Evolutionary conservation across 2,888 invertebrate species (phyloP), one percentile per base, ranked within the genome.

Genomic region (Didymodactylos carnosus): DNA sequence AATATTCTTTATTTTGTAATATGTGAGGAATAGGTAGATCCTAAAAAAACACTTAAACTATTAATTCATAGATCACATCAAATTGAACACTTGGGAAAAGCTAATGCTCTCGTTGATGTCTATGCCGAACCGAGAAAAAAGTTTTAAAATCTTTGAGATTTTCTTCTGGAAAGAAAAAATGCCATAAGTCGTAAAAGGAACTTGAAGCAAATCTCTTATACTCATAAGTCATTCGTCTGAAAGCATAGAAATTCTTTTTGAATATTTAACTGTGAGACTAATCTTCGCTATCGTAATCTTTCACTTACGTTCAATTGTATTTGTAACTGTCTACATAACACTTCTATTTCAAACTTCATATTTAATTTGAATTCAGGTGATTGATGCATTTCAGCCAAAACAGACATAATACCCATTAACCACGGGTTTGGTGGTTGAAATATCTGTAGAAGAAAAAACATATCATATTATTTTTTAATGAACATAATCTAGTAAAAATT

Each of bases 371-470:
- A 86, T 80, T 95, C 94, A 0, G 89, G 92, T 81, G 97, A 95
- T 82, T 92, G 91, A 82, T 98, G 98, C 43, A 99, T 86, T 84
- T 98, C 98, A 1, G 92, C 94, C 73, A 98, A 84, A 1, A 94
- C 93, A 82, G 92, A 94, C 90, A 98, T 91, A 41, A 95, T 89
- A 2, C 89, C 91, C 89, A 95, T 92, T 0, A 94, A 94, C 97
- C 97, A 99, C 0, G 98, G 95, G 85, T 95, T 97, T 2, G 94
- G 94, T 1, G 94, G 91, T 80, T 91, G 91, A 84, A 98, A 99
- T 19, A 62, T 62, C 62, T 62, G 35, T n/a, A 16, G 13, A 27
- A 11, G 3, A 62, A 35, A 35, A 10, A 16, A 16, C 8, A 3
- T 14, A 23, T 4, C 13, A 49, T 11, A 23, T 49, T 7, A 3